phyloP scores from a whole-genome alignment of 1,140 invertebrate genomes.

The Dermatophagoides farinae region DNA sequence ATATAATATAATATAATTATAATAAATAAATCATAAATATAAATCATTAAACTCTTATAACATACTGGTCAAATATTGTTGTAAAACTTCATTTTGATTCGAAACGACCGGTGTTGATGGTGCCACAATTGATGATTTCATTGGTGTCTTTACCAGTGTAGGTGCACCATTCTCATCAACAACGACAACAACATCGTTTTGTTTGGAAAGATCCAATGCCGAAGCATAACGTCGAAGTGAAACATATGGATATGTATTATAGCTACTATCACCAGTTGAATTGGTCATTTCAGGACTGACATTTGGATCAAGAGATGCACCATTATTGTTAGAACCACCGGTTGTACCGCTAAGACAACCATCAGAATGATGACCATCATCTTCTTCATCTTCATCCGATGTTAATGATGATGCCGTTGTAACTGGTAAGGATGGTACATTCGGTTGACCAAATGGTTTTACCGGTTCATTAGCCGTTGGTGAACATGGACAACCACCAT shows the following conservation, averaged over 20 bases:
- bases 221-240: constrained; percentile 2
- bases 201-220: constrained; percentile 2
- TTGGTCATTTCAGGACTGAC: constrained; percentile 7
- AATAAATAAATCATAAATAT: not conserved
- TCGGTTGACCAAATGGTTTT: not conserved
- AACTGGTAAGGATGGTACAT: not conserved
- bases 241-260: constrained; percentile 7
- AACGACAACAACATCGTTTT: not conserved
- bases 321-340: not conserved
- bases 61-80: too few relatives aligned
- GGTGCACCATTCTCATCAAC: too few relatives aligned
- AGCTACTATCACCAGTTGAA: constrained; percentile 3
- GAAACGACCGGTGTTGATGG: too few relatives aligned
- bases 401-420: not conserved
- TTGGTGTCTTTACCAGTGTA: too few relatives aligned
- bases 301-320: not conserved
- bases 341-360: not conserved
- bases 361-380: constrained; percentile 6
- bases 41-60: not conserved
- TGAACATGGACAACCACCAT: too few relatives aligned
- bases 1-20: too few relatives aligned
- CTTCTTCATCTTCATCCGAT: not conserved
- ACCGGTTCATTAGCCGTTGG: not conserved
- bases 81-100: too few relatives aligned
- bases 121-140: too few relatives aligned